Base-by-base conservation (phyloP, 2,888 invertebrate genomes). In the Pseudococcus jackbeardsleyi region DNA sequence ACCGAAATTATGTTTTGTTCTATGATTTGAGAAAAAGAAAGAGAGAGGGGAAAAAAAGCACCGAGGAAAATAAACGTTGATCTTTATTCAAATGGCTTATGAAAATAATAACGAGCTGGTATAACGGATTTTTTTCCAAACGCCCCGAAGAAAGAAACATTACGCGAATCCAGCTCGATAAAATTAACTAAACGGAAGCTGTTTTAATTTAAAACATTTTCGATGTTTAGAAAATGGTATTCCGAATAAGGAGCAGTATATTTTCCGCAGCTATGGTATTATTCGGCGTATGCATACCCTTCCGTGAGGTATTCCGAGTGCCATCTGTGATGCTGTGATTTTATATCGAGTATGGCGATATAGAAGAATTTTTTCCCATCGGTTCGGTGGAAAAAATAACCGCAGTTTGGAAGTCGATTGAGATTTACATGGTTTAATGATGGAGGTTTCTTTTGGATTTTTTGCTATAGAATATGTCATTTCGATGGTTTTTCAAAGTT, bases 1-100 rank as follows among this genome's bases (percentile, higher is more conserved):
- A 33, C 79, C 42, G 79, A 79, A 79, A 42, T 79, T 79, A 79
- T 79, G 79, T 39, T 79, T 42, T 72, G 68, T 72, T 72, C 68
- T 72, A 33, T 72, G 68, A 72, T 72, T 72, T 33, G 26, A 72
- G 33, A 72, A 72, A 33, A 6, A 8, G 22, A 64, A 64, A 50
- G 15, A 50, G 19, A 59, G 19, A 59, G 5, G 59, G 59, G n/a
- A 59, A 59, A 59, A 59, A 8, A n/a, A 19, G 4, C 59, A 9
- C 59, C 59, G 7, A 54, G 5, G 54, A 54, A 12, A 17, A 54
- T 54, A 54, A 15, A 15, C 17, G 17, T 33, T 33, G 22, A 33
- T 72, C 11, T 33, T 26, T 72, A 72, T 72, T 72, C 26, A 72
- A 72, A 72, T 72, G 33, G 26, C 26, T 33, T 33, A 72, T 33